Evolutionary conservation across 2,888 invertebrate genomes (phyloP), one percentile per base, ranked within the genome.

Genomic region (Lithophane leautieri): DNA sequence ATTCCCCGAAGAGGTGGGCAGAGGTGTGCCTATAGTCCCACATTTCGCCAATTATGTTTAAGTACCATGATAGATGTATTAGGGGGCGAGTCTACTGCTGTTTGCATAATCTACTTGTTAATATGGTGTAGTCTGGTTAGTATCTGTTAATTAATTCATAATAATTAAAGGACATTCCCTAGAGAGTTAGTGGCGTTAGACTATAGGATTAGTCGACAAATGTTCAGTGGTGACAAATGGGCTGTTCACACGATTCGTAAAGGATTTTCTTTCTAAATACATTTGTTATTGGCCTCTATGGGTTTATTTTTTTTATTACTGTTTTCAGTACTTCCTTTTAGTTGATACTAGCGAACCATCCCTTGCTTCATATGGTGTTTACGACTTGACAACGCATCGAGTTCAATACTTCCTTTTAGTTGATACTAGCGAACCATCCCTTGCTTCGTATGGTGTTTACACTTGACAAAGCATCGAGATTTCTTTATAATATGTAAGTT

Each of bases 91-190:
- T 42, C 42, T 42, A 42, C 9, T 42, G 9, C 42, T 42, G 9
- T 42, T 42, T 42, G 42, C 42, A 42, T 77, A 86, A 6, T 34
- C 4, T 34, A 79, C 79, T 82, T 73, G 84, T 81, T 81, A 61
- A 75, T 58, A 54, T 62, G 2, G 56, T 50, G 75, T 34, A 60
- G n/a, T 65, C 22, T 79, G 63, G 50, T 58, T 47, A 44, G 16
- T 22, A 54, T 22, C 19, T 75, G 16, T 56, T 75, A 67, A 67
- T 62, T 74, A 62, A 67, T 62, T 54, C 44, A 47, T 40, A 25
- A 56, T 79, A 52, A 79, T 71, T 79, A 9, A 42, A 14, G 1
- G 11, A 40, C 8, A 68, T 52, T 66, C 76, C 40, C 67, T 22
- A 16, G 80, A 4, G 73, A 28, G n/a, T 42, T 42, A 16, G 22